phyloP scores from a whole-genome alignment of 2,113 vertebrate genomes.

The Chionodraco myersi region DNA sequence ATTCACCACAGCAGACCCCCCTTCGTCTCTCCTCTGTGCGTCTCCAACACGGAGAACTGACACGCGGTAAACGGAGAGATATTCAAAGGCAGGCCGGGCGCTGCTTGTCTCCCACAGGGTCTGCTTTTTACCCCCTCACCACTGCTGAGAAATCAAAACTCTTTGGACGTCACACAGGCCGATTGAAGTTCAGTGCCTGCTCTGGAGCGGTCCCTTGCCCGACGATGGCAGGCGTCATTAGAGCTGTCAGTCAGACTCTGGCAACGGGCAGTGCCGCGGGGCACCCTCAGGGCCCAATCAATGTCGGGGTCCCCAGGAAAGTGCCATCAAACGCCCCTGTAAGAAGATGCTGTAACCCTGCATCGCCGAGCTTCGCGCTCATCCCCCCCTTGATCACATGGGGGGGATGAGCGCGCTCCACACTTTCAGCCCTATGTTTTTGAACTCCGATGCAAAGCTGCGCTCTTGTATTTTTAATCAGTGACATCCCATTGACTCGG shows the following conservation, averaged over 20 bases:
- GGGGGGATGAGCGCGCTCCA: slow-evolving; percentile 10
- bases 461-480: slow-evolving; percentile 75
- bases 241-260: slow-evolving; percentile 84
- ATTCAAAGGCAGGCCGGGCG: slow-evolving; percentile 74
- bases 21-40: slow-evolving; percentile 44
- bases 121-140: slow-evolving; percentile 61
- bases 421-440: slow-evolving; percentile 62
- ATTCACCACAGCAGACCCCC: slow-evolving; percentile 63
- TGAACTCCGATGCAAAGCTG: slow-evolving; percentile 72
- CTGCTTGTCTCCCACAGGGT: slow-evolving; percentile 68
- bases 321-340: slow-evolving; percentile 77
- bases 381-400: slow-evolving; percentile 75
- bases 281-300: slow-evolving; percentile 83
- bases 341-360: slow-evolving; percentile 66
- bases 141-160: slow-evolving; percentile 75
- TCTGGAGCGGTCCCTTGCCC: slow-evolving; percentile 70
- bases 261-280: slow-evolving; percentile 69
- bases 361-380: slow-evolving; percentile 44
- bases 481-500: slow-evolving; percentile 61
- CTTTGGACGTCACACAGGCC: slow-evolving; percentile 77
- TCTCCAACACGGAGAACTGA: slow-evolving; percentile 69
- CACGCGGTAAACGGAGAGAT: slow-evolving; percentile 70
- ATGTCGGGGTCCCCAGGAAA: slow-evolving; percentile 78
- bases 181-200: slow-evolving; percentile 81
- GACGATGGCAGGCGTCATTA: slow-evolving; percentile 82